Conservation (phyloP, 1,140 invertebrate genomes). For the Xylocopa sonorina region DNA sequence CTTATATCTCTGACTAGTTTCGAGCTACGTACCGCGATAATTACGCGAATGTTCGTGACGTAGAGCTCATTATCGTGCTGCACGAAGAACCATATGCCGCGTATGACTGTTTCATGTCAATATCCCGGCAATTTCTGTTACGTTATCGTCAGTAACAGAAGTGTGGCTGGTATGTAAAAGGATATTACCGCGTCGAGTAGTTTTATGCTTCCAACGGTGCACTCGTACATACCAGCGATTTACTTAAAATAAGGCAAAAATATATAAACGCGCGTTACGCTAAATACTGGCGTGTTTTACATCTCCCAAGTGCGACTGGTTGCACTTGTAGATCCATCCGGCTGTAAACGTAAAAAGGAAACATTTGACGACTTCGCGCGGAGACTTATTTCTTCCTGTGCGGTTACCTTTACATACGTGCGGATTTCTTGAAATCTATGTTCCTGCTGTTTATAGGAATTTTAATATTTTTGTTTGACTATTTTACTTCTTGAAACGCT, state of each 20-base stretch:
- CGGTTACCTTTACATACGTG: neutral
- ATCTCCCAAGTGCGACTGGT: neutral
- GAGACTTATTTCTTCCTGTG: neutral
- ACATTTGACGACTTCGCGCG: neutral
- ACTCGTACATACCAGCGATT: neutral
- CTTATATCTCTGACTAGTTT: constrained; percentile 11
- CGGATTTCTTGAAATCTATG: too few species aligned
- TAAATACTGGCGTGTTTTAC: neutral
- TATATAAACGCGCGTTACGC: neutral
- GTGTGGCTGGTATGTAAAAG: neutral
- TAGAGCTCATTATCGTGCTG: constrained; percentile 38
- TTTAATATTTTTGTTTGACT: too few species aligned
- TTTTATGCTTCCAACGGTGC: neutral
- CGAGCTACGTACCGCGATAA: constrained; percentile 1
- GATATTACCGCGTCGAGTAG: neutral
- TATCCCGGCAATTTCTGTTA: constrained; percentile 49
- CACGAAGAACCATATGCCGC: neutral
- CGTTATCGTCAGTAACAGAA: constrained; percentile 17
- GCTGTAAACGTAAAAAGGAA: neutral
- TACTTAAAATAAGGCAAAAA: neutral
- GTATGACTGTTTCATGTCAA: constrained; percentile 29
- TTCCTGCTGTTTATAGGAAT: neutral
- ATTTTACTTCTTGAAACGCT: too few species aligned
- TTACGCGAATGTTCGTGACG: constrained; percentile 27
- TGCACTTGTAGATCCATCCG: neutral